phyloP scores from a whole-genome alignment of 2,113 vertebrate genomes.

The Python bivittatus region DNA sequence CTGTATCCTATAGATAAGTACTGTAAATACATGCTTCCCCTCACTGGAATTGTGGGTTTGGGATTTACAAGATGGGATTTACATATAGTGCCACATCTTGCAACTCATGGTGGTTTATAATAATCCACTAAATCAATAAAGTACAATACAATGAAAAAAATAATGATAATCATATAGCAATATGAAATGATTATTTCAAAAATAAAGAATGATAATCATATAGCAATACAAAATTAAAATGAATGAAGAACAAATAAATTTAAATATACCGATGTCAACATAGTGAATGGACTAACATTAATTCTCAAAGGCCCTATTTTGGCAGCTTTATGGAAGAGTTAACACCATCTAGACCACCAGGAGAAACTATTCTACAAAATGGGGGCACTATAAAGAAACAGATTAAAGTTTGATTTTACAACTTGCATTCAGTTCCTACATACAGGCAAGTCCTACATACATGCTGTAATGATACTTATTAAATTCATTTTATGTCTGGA shows the following conservation, averaged over 20 bases:
- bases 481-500: background rate
- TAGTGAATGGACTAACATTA: background rate
- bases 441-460: background rate
- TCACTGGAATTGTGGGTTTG: background rate
- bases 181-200: too few species aligned
- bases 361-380: background rate
- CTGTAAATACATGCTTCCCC: background rate
- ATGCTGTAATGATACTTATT: background rate
- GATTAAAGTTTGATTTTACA: background rate
- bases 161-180: background rate
- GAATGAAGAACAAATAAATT: background rate
- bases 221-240: background rate
- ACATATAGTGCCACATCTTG: background rate
- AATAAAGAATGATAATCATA: background rate
- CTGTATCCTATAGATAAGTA: background rate
- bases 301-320: background rate
- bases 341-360: background rate
- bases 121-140: background rate
- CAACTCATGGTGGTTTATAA: background rate
- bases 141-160: background rate
- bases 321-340: background rate
- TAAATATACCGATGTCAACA: background rate
- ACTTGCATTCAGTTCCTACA: background rate
- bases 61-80: too few species aligned
- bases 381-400: background rate